A percentile compares a stretch with the other conserved stretches of the same genome.
Evolutionary conservation across 2,888 invertebrate species (phyloP).

Genomic region (Nephrotoma flavescens): DNA sequence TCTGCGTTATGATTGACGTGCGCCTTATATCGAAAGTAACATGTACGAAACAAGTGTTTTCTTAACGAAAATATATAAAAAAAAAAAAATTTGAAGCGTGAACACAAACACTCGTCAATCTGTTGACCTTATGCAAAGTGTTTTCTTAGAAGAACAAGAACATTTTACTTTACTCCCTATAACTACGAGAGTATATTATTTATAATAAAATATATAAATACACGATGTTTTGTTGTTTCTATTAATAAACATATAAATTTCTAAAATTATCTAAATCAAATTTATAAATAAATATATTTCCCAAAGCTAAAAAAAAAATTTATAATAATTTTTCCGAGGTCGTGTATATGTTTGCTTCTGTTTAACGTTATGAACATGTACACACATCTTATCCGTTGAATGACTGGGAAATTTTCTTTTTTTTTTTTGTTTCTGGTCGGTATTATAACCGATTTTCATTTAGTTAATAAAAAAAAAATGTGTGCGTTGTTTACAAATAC

Average conservation of each 20-base stretch:
- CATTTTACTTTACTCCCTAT: background rate
- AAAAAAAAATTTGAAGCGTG: background rate
- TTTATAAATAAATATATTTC: background rate
- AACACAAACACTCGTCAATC: background rate
- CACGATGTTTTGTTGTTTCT: background rate
- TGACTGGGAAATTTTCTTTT: background rate
- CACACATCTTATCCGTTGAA: background rate
- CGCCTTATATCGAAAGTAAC: background rate
- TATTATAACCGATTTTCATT: background rate
- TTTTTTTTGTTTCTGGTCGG: background rate
- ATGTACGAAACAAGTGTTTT: background rate
- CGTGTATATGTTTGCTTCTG: background rate
- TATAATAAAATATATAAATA: background rate
- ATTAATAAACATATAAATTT: background rate
- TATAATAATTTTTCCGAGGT: background rate
- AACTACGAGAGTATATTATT: too few species aligned
- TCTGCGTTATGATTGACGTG: background rate
- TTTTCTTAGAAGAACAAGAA: background rate
- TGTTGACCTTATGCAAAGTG: background rate
- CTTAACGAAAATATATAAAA: background rate
- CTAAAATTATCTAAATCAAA: background rate
- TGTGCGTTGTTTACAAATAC: background rate
- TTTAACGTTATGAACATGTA: background rate
- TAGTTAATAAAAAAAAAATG: background rate
- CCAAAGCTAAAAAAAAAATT: background rate